Evolutionary conservation across 2,888 invertebrate genomes (phyloP).

Genomic region (Nudaria mundana): DNA sequence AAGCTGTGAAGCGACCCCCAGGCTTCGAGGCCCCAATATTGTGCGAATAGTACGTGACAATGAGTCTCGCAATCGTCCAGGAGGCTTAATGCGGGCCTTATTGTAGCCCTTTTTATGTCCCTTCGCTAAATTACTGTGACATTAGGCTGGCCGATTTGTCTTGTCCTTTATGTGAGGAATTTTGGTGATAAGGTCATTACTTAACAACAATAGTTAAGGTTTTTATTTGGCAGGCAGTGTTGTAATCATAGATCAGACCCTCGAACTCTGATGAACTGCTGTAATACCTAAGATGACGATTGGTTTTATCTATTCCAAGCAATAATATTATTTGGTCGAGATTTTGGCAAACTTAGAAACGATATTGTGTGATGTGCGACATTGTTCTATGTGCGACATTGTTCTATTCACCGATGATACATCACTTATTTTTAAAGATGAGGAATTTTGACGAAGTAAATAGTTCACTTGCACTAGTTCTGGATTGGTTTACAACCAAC

Average conservation of each 20-base stretch:
- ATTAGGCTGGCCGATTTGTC: conserved; percentile 30
- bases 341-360: no score
- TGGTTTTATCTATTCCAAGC: no score
- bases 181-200: background rate
- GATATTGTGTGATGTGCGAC: background rate
- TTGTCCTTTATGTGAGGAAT: conserved; percentile 8
- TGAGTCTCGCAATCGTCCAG: conserved; percentile 20
- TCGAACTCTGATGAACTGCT: no score
- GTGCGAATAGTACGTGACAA: conserved; percentile 34
- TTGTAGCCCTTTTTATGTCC: conserved; percentile 27
- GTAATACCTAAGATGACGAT: no score
- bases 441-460: no score
- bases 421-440: no score
- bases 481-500: no score
- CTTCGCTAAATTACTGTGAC: conserved; percentile 22
- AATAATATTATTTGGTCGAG: no score
- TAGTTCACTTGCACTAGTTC: no score
- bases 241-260: no score
- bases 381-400: no score
- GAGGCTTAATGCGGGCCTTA: conserved; percentile 22
- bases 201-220: background rate
- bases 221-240: background rate
- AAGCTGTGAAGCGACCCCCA: background rate
- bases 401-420: no score
- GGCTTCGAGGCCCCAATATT: conserved; percentile 14